These are phyloP conservation scores for Amblyjoppa fuscipennis DNA, from an alignment of 2,888 invertebrate species.

Conservation along the genomic window DNA sequence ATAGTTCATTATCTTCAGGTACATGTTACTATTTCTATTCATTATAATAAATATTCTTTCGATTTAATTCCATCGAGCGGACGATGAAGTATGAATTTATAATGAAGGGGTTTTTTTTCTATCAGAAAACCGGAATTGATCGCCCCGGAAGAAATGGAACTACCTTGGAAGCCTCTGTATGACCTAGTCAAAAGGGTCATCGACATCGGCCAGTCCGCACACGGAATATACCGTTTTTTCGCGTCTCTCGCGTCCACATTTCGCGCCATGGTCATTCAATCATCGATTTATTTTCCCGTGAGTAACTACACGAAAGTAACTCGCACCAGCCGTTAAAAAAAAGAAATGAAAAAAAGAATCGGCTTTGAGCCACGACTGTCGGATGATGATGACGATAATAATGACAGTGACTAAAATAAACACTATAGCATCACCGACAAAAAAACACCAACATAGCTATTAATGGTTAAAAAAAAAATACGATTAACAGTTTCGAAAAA, in stretches of 20 bases:
- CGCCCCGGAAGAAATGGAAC: conserved; percentile 91
- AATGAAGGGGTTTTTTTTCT: conserved; percentile 7
- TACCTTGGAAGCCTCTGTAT: conserved; percentile 95
- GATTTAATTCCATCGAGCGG: neutral
- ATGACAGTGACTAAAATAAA: neutral
- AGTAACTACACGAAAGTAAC: conserved; percentile 76
- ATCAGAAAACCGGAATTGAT: conserved; percentile 92
- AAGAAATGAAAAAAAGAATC: neutral
- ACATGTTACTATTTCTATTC: no score
- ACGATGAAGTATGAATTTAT: neutral
- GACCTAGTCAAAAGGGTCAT: conserved; percentile 86
- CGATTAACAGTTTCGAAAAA: no score
- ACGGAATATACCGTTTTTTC: conserved; percentile 87
- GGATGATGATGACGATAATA: neutral
- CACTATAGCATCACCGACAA: neutral
- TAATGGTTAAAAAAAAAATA: neutral
- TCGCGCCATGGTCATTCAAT: conserved; percentile 74
- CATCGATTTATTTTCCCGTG: conserved; percentile 85
- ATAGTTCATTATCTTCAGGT: no score
- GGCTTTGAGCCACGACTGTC: neutral
- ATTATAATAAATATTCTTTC: neutral
- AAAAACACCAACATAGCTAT: neutral
- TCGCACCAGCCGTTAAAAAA: neutral
- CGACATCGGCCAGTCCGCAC: conserved; percentile 86
- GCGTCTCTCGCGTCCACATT: conserved; percentile 74